A percentile compares a stretch with the other conserved stretches of the same genome.
phyloP scores from a whole-genome alignment of 2,888 invertebrate species.

The Ichneumon xanthorius region DNA sequence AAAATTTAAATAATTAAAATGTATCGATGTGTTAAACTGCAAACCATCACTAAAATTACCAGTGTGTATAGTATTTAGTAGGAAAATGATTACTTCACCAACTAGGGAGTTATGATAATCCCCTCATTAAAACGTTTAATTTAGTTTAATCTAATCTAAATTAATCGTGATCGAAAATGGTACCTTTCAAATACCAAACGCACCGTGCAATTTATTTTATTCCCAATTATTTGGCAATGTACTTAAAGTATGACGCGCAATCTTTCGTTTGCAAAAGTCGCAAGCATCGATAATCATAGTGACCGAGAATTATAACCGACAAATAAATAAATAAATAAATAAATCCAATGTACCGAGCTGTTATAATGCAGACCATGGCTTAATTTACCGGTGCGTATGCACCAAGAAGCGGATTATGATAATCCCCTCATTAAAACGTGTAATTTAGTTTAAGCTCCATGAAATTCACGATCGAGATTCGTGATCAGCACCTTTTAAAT shows the following conservation, averaged over 20 bases:
- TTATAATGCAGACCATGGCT: too few species aligned
- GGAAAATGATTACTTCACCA: slow-evolving; percentile 38
- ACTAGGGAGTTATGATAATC: not conserved
- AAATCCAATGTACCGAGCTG: too few species aligned
- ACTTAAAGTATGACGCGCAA: too few species aligned
- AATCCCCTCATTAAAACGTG: too few species aligned
- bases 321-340: slow-evolving; percentile 18
- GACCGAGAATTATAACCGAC: not conserved
- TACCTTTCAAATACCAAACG: slow-evolving; percentile 45
- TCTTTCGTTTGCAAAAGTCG: not conserved
- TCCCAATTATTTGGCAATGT: too few species aligned
- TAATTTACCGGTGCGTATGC: too few species aligned
- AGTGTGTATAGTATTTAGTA: slow-evolving; percentile 28
- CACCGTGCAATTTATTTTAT: not conserved
- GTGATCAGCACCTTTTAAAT: slow-evolving; percentile 47
- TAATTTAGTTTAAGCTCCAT: slow-evolving; percentile 12
- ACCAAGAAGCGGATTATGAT: too few species aligned
- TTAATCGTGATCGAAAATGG: slow-evolving; percentile 49
- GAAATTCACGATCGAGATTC: not conserved
- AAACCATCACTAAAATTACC: not conserved
- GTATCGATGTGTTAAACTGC: too few species aligned
- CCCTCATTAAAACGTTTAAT: slow-evolving; percentile 13
- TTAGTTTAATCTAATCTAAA: not conserved
- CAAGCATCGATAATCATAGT: slow-evolving; percentile 10
- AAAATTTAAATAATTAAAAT: slow-evolving; percentile 14